Evolutionary conservation across 1,140 invertebrate genomes (phyloP).

Genomic region (Ladona fulva): DNA sequence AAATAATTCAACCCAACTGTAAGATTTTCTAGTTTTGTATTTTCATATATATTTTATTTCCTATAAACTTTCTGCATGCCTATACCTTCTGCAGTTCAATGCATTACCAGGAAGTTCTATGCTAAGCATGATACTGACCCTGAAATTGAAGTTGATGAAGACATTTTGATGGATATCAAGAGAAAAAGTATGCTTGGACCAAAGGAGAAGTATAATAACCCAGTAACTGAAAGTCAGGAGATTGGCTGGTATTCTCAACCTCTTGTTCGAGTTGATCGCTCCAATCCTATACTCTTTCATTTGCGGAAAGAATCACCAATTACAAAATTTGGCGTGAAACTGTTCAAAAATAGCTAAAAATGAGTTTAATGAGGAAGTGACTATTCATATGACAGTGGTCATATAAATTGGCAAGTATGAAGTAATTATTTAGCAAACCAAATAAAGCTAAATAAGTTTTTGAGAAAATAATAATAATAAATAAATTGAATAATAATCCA

Average conservation of each 20-base stretch:
- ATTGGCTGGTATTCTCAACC: neutral
- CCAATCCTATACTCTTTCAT: neutral
- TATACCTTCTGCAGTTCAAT: neutral
- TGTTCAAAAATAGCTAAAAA: neutral
- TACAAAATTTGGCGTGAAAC: neutral
- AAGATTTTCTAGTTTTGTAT: neutral
- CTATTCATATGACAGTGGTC: too few species aligned
- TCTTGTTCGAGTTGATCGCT: neutral
- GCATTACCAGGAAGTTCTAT: neutral
- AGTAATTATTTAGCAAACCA: too few species aligned
- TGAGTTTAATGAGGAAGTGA: too few species aligned
- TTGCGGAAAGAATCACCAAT: neutral
- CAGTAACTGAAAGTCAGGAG: neutral
- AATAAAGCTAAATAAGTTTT: too few species aligned
- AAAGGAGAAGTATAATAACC: neutral
- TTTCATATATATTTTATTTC: neutral
- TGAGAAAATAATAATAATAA: too few species aligned
- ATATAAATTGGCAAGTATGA: too few species aligned
- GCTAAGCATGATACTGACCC: neutral
- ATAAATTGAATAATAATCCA: too few species aligned
- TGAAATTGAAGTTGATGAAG: neutral
- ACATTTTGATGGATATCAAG: neutral
- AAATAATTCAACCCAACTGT: neutral
- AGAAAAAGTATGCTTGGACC: neutral
- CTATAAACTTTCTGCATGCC: neutral